phyloP scores from a whole-genome alignment of 2,113 vertebrate genomes.

The Hippoglossus stenolepis region DNA sequence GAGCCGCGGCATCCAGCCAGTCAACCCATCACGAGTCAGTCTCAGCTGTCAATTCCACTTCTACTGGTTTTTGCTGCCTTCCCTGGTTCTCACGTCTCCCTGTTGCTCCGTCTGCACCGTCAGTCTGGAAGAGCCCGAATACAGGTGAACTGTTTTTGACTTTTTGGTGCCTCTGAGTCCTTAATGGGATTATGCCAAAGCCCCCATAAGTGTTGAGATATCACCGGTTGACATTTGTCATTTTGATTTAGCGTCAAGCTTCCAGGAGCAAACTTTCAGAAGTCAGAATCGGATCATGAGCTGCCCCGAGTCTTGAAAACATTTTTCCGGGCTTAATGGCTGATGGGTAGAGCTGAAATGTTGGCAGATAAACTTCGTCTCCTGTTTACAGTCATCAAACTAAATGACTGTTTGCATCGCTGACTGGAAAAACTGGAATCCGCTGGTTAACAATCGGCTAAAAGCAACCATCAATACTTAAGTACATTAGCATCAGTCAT shows the following conservation, averaged over 20 bases:
- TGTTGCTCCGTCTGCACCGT: not conserved
- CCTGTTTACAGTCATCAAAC: not conserved
- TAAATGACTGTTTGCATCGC: slow-evolving; percentile 11
- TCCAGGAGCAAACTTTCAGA: not conserved
- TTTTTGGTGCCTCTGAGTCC: not conserved
- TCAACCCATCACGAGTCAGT: not conserved
- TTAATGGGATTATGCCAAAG: not conserved
- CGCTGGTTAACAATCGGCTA: slow-evolving; percentile 8
- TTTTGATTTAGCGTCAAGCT: not conserved
- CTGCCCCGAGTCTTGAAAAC: not conserved
- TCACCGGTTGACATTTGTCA: too few species aligned
- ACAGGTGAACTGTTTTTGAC: not conserved
- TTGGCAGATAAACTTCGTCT: not conserved
- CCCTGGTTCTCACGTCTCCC: too few species aligned
- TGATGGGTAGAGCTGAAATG: not conserved
- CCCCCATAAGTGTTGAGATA: too few species aligned
- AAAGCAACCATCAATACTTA: slow-evolving; percentile 24
- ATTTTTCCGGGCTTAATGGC: too few species aligned
- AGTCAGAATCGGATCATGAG: not conserved
- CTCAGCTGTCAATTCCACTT: not conserved
- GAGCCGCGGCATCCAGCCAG: not conserved
- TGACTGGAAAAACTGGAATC: slow-evolving; percentile 13
- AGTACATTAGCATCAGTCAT: slow-evolving; percentile 22
- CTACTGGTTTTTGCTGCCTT: not conserved
- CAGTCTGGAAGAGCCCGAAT: not conserved